phyloP scores from a whole-genome alignment of 2,888 invertebrate species.

The Leistus spinibarbis region DNA sequence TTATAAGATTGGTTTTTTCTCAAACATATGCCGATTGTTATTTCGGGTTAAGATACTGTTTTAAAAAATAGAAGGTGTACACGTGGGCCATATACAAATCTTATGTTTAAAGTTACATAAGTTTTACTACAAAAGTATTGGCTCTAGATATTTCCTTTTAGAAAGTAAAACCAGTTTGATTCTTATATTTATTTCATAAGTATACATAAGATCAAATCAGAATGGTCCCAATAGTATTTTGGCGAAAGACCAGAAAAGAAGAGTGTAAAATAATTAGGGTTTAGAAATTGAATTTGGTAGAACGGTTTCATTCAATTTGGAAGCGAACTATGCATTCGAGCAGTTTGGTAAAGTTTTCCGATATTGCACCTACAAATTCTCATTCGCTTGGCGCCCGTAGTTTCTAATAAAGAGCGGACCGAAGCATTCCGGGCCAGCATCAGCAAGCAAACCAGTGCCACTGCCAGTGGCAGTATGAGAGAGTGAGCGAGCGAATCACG shows the following conservation, averaged over 20 bases:
- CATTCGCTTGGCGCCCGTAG: constrained; percentile 24
- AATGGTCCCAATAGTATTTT: not conserved
- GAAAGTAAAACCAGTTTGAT: no score
- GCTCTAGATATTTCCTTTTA: no score
- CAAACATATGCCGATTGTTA: no score
- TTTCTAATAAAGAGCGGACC: constrained; percentile 36
- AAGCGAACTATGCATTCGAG: constrained; percentile 34
- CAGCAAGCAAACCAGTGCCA: not conserved
- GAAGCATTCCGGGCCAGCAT: not conserved
- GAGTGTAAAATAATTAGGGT: constrained; percentile 6
- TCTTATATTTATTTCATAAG: not conserved
- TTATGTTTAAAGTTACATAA: no score
- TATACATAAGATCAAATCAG: not conserved
- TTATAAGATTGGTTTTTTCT: no score
- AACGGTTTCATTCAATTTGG: constrained; percentile 35
- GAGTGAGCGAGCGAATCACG: not conserved
- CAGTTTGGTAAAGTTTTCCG: constrained; percentile 36
- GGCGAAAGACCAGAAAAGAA: not conserved
- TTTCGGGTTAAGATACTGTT: no score
- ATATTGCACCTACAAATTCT: constrained; percentile 39
- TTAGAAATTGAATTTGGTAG: constrained; percentile 36
- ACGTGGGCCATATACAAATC: no score
- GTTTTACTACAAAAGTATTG: no score
- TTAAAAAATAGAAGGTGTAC: no score
- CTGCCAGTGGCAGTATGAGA: not conserved